These are phyloP conservation scores for Hylaeus volcanicus DNA, from an alignment of 1,140 invertebrate species.

Conservation along the genomic window DNA sequence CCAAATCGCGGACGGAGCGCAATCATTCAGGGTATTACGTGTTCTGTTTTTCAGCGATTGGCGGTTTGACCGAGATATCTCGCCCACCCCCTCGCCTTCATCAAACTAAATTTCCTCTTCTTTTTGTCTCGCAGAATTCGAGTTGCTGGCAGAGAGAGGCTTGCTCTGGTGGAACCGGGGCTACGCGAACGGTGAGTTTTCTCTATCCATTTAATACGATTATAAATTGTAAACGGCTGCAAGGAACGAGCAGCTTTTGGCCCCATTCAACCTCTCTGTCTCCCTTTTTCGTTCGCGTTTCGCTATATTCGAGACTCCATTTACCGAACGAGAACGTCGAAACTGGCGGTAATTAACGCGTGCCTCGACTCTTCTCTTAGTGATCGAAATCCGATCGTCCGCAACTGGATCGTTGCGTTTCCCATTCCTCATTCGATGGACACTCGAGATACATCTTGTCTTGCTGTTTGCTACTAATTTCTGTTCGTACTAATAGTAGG, in stretches of 20 bases:
- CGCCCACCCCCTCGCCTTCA: background rate
- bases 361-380: conserved; percentile 24
- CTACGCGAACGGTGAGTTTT: conserved; percentile 53
- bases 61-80: conserved; percentile 9
- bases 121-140: conserved; percentile 52
- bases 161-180: conserved; percentile 32
- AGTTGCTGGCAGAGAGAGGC: conserved; percentile 21
- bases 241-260: conserved; percentile 55
- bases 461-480: too few species aligned
- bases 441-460: too few species aligned
- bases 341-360: conserved; percentile 65
- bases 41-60: background rate
- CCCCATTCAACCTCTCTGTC: conserved; percentile 4
- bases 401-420: conserved; percentile 41
- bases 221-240: conserved; percentile 70
- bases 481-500: too few species aligned
- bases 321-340: conserved; percentile 62
- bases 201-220: conserved; percentile 61
- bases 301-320: conserved; percentile 37
- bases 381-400: conserved; percentile 52
- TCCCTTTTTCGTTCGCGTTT: background rate
- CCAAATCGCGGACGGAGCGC: background rate
- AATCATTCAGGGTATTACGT: background rate
- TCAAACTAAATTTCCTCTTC: conserved; percentile 29
- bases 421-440: too few species aligned